Evolutionary conservation across 2,888 invertebrate species (phyloP).

Genomic region (Antheraea yamamai): DNA sequence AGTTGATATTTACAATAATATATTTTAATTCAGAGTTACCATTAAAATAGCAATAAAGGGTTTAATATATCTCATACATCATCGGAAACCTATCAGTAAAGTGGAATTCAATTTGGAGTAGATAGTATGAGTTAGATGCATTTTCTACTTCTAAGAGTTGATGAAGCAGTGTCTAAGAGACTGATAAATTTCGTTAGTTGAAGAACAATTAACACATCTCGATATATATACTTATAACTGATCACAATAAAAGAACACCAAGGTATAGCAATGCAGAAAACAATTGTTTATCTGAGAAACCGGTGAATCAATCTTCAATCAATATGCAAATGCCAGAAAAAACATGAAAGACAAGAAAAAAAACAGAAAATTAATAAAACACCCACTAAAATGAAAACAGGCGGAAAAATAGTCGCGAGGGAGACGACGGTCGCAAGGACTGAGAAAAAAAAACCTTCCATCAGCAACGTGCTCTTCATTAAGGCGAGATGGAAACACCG

Average conservation of each 20-base stretch:
- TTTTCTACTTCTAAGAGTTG: too few species aligned
- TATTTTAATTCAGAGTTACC: too few species aligned
- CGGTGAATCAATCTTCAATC: conserved; percentile 28
- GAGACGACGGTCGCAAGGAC: conserved; percentile 34
- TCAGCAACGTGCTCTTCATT: conserved; percentile 77
- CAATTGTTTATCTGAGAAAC: neutral
- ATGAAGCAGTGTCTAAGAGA: neutral
- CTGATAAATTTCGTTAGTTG: neutral
- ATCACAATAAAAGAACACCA: neutral
- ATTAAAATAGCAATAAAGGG: too few species aligned
- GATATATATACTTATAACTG: neutral
- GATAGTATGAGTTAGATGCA: too few species aligned
- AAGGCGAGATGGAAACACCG: conserved; percentile 72
- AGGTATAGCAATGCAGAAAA: neutral
- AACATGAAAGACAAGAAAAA: conserved; percentile 40
- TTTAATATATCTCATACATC: too few species aligned
- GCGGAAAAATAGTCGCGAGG: conserved; percentile 74
- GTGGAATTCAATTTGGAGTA: too few species aligned
- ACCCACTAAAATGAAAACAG: conserved; percentile 77
- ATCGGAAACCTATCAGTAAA: too few species aligned
- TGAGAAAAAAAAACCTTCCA: conserved; percentile 60
- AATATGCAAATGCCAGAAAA: conserved; percentile 43
- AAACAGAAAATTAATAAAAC: conserved; percentile 74
- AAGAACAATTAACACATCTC: neutral
- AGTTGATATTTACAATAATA: too few species aligned